Evolutionary conservation across 2,888 invertebrate species (phyloP).

Genomic region (Brenthis daphne): DNA sequence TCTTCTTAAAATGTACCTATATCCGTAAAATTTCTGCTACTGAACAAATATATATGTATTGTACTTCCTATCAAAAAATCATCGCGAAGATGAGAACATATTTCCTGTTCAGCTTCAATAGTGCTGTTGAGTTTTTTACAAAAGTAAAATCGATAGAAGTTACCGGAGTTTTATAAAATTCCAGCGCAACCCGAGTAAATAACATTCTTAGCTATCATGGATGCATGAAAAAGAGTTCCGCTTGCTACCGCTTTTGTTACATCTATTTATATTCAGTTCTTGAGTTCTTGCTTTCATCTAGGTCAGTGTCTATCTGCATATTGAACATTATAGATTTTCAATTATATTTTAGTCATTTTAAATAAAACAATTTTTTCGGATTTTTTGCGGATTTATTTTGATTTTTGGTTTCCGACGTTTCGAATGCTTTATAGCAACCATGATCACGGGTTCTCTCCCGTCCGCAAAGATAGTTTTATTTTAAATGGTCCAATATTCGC

Average conservation of each 20-base stretch:
- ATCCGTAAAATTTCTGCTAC: too few species aligned
- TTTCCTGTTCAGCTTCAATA: conserved; percentile 4
- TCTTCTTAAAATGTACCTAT: too few species aligned
- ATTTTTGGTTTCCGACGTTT: too few species aligned
- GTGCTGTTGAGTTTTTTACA: neutral
- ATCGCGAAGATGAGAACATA: neutral
- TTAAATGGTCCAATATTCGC: too few species aligned
- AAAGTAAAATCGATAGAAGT: conserved; percentile 8
- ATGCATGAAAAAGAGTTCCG: conserved; percentile 18
- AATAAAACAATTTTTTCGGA: too few species aligned
- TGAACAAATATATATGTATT: too few species aligned
- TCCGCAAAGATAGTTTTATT: too few species aligned
- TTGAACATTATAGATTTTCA: conserved; percentile 8
- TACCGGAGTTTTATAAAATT: conserved; percentile 3
- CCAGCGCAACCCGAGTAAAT: conserved; percentile 19
- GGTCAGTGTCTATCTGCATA: conserved; percentile 18
- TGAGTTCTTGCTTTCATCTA: conserved; percentile 10
- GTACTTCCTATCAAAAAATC: too few species aligned
- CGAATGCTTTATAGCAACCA: too few species aligned
- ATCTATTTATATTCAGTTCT: conserved; percentile 17
- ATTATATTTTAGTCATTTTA: neutral
- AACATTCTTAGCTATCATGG: conserved; percentile 11
- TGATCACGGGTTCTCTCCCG: too few species aligned
- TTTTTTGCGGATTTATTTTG: too few species aligned
- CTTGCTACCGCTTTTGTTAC: conserved; percentile 16